These are phyloP conservation scores for Lates calcarifer DNA, from an alignment of 2,113 vertebrate genomes.

Conservation along the genomic window DNA sequence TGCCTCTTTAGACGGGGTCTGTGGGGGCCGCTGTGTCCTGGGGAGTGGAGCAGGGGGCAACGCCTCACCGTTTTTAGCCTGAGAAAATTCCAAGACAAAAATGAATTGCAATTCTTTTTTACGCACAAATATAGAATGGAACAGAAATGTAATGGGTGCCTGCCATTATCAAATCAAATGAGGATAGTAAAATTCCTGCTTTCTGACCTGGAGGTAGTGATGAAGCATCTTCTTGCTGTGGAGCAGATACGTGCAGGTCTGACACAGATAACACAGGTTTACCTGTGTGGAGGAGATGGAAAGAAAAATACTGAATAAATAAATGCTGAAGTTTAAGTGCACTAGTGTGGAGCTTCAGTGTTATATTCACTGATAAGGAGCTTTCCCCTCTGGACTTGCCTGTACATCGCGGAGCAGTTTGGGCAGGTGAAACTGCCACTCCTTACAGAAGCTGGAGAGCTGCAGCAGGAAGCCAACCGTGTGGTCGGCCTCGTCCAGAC, in stretches of 20 bases:
- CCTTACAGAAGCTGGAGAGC: conserved; percentile 95
- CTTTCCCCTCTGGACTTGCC: conserved; percentile 74
- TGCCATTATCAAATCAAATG: neutral
- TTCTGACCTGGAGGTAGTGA: conserved; percentile 94
- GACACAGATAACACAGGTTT: conserved; percentile 95
- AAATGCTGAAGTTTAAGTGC: neutral
- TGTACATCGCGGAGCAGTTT: conserved; percentile 93
- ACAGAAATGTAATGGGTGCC: neutral
- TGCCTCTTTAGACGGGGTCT: conserved; percentile 84
- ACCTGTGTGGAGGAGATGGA: conserved; percentile 84
- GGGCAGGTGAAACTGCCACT: conserved; percentile 98
- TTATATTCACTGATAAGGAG: neutral
- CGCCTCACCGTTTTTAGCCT: conserved; percentile 94
- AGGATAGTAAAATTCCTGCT: neutral
- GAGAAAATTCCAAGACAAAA: neutral
- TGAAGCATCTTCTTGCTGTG: conserved; percentile 99
- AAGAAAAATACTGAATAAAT: neutral
- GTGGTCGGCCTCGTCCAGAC: conserved; percentile 96
- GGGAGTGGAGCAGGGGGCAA: conserved; percentile 85
- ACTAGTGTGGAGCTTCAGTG: neutral
- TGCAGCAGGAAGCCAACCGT: conserved; percentile 97
- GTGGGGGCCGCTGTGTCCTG: conserved; percentile 83
- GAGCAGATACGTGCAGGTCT: conserved; percentile 96
- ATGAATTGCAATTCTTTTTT: too few relatives aligned
- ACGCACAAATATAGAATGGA: too few relatives aligned